Percentiles rank a stretch among this genome's conserved stretches.
These are phyloP conservation scores for Hylaeus anthracinus DNA, from an alignment of 1,140 invertebrate genomes.

Conservation along the genomic window DNA sequence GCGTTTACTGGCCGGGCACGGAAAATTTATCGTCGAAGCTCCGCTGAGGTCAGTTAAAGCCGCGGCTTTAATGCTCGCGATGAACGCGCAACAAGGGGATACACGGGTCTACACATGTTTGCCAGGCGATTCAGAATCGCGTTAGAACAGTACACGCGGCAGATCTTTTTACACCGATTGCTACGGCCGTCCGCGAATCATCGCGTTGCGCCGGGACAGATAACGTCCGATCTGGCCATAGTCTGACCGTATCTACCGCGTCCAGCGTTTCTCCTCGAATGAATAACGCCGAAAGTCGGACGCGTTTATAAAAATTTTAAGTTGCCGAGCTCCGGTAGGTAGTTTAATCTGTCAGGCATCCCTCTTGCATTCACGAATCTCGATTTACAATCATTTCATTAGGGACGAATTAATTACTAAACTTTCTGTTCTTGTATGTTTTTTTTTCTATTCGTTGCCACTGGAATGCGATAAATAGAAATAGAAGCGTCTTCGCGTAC, in stretches of 20 bases:
- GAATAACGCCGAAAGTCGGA: no score
- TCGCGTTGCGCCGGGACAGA: background rate
- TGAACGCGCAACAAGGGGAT: constrained; percentile 48
- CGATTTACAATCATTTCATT: no score
- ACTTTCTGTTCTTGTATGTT: no score
- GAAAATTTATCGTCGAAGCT: constrained; percentile 34
- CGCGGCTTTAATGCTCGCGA: constrained; percentile 42
- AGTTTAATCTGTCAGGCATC: no score
- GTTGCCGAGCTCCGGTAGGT: no score
- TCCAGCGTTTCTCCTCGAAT: no score
- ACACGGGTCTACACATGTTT: constrained; percentile 38
- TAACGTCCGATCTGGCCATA: background rate
- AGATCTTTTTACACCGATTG: constrained; percentile 14
- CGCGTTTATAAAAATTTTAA: no score
- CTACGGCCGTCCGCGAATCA: background rate
- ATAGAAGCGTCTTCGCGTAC: no score
- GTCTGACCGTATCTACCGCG: background rate
- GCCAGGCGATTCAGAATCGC: constrained; percentile 41
- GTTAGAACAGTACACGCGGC: background rate
- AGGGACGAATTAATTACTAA: no score
- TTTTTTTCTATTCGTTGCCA: no score
- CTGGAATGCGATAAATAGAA: no score
- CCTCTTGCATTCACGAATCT: no score
- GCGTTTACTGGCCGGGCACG: constrained; percentile 11
- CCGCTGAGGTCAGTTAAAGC: constrained; percentile 42